Evolutionary conservation across 2,888 invertebrate species (phyloP).

Genomic region (Drosophila monieri): DNA sequence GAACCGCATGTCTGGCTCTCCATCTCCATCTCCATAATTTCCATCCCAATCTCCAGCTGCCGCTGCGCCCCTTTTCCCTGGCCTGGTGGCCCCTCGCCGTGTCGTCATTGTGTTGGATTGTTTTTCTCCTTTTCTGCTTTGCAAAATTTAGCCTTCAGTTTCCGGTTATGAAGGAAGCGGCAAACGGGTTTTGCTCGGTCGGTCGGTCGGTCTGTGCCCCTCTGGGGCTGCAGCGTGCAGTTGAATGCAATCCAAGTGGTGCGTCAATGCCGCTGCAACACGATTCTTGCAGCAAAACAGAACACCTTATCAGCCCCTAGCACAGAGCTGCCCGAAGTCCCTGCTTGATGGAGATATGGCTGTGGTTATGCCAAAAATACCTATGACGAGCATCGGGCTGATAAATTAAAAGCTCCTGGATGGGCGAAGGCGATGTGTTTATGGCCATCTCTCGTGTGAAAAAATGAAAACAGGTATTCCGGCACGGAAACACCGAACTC

Average conservation of each 20-base stretch:
- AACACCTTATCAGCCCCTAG: background rate
- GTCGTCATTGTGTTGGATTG: slow-evolving; percentile 44
- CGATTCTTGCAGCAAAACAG: background rate
- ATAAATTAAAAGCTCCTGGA: background rate
- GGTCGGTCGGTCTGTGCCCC: too few relatives aligned
- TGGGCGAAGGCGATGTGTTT: background rate
- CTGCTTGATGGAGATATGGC: background rate
- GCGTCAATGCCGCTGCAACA: slow-evolving; percentile 56
- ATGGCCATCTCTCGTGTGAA: background rate
- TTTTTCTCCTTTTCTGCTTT: slow-evolving; percentile 52
- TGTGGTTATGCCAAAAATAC: background rate
- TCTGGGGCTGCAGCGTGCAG: slow-evolving; percentile 53
- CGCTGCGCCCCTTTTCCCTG: slow-evolving; percentile 17
- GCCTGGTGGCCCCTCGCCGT: slow-evolving; percentile 12
- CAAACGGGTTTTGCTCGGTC: slow-evolving; percentile 59
- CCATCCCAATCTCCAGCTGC: slow-evolving; percentile 31
- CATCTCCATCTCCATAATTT: slow-evolving; percentile 4
- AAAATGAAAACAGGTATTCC: background rate
- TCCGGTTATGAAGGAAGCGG: slow-evolving; percentile 78
- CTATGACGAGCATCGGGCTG: background rate
- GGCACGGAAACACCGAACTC: too few relatives aligned
- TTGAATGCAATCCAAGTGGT: slow-evolving; percentile 71
- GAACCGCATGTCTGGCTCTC: slow-evolving; percentile 33
- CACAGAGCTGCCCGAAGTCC: too few relatives aligned
- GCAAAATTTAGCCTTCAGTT: slow-evolving; percentile 75